These are phyloP conservation scores for Drymodes brunneopygia DNA, from an alignment of 2,113 vertebrate species.

Conservation along the genomic window DNA sequence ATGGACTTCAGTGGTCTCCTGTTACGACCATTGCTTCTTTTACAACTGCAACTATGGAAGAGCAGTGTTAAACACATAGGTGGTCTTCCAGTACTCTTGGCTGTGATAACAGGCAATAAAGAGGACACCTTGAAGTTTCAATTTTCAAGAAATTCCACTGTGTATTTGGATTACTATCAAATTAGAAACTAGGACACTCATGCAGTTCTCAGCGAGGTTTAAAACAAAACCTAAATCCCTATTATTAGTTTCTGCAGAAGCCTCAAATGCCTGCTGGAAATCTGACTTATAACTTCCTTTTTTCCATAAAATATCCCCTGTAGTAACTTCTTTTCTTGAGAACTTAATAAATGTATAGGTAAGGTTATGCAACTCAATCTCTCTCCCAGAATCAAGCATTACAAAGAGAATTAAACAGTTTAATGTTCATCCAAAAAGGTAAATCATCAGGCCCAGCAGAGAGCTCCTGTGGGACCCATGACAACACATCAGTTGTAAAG, in stretches of 20 bases:
- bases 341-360: neutral
- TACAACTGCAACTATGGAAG: neutral
- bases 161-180: slow-evolving; percentile 52
- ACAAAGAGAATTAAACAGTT: slow-evolving; percentile 27
- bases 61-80: slow-evolving; percentile 24
- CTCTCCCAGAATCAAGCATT: neutral
- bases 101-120: slow-evolving; percentile 47
- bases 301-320: slow-evolving; percentile 4
- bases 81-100: slow-evolving; percentile 20
- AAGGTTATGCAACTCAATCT: neutral
- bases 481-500: slow-evolving; percentile 22
- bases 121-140: slow-evolving; percentile 53
- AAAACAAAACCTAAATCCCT: slow-evolving; percentile 21
- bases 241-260: slow-evolving; percentile 34
- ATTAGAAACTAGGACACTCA: slow-evolving; percentile 54
- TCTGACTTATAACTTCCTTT: neutral
- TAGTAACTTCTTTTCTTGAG: slow-evolving; percentile 1
- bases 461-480: slow-evolving; percentile 5
- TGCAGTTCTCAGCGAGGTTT: slow-evolving; percentile 18
- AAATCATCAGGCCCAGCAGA: slow-evolving; percentile 16
- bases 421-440: neutral
- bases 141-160: slow-evolving; percentile 52
- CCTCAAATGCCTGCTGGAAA: slow-evolving; percentile 28
- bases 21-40: neutral
- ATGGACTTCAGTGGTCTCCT: slow-evolving; percentile 10